Percentiles rank a stretch among this genome's conserved stretches.
Conservation (phyloP, 2,888 invertebrate genomes). For the Tetrapedia diversipes region DNA sequence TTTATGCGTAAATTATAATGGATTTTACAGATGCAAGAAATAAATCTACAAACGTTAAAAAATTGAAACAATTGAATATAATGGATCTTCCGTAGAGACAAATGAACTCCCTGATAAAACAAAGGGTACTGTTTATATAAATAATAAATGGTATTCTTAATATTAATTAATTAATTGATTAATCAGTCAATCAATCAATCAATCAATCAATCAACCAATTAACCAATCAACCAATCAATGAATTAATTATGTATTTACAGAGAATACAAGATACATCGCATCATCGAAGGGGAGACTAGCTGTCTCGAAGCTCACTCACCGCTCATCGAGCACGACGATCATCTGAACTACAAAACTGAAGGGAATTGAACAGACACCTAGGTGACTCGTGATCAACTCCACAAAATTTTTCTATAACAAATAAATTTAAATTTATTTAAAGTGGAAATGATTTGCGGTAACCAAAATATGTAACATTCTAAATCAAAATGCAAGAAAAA, state of each 20-base stretch:
- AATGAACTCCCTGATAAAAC: conserved; percentile 41
- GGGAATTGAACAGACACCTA: conserved; percentile 69
- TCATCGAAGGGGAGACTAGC: conserved; percentile 68
- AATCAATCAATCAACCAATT: conserved; percentile 37
- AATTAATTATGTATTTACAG: conserved; percentile 81
- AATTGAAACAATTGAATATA: conserved; percentile 1
- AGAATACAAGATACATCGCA: conserved; percentile 80
- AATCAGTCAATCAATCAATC: conserved; percentile 40
- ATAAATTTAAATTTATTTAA: conserved; percentile 15
- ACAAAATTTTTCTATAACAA: conserved; percentile 78
- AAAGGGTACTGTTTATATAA: conserved; percentile 63
- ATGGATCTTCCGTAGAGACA: conserved; percentile 57
- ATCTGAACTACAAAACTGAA: conserved; percentile 55
- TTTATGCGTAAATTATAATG: neutral
- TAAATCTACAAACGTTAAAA: neutral
- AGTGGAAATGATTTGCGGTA: neutral
- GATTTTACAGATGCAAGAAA: neutral
- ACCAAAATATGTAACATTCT: neutral
- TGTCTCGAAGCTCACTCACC: conserved; percentile 76
- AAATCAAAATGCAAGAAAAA: neutral
- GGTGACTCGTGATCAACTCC: conserved; percentile 80
- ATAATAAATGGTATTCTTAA: conserved; percentile 76
- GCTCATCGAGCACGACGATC: conserved; percentile 63
- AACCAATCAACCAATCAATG: conserved; percentile 60
- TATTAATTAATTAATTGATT: too few species aligned